Base-by-base conservation (phyloP, 2,888 invertebrate genomes). In the Seira musarum region DNA sequence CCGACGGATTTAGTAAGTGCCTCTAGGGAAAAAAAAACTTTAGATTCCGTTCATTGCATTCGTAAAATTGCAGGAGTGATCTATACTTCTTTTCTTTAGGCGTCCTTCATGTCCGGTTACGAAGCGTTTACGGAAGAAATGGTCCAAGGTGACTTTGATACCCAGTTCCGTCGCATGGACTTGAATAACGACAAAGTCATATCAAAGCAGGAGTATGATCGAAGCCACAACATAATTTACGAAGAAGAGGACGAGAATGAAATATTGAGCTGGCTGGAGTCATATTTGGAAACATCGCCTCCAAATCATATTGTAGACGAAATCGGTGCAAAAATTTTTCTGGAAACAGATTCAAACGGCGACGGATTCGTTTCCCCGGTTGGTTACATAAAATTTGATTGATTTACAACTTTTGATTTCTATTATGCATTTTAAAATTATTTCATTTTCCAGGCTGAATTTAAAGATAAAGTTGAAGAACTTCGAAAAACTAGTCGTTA, bases 311-410 rank as follows among this genome's bases (percentile, higher is more conserved):
- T n/a, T n/a, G n/a, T 57, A 22, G 70, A 77, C n/a, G 1, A 17
- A 35, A 53, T 6, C n/a, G 64, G 53, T 2, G 70, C 53, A 10
- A 69, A 70, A 22, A 30, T 49, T 24, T 77, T 77, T 17, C 17
- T 17, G 0, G 76, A 77, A 40, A 66, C 70, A 22, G 76, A 77
- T 22, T 19, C 35, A 10, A 77, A 77, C 25, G 69, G 76, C 65
- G 76, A 77, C 22, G 46, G 57, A 22, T 64, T 65, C 13, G 57
- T 77, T 57, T 69, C 69, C 15, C 3, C 63, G 76, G 76, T 77
- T n/a, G n/a, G n/a, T n/a, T n/a, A n/a, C n/a, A n/a, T n/a, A n/a
- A n/a, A n/a, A n/a, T n/a, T n/a, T n/a, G n/a, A n/a, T n/a, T n/a
- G n/a, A n/a, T n/a, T n/a, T n/a, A 65, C n/a, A n/a, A n/a, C n/a